A percentile compares a stretch with the other conserved stretches of the same genome.
Conservation (phyloP, 2,888 invertebrate species). For the Orchesellides sinensis region DNA sequence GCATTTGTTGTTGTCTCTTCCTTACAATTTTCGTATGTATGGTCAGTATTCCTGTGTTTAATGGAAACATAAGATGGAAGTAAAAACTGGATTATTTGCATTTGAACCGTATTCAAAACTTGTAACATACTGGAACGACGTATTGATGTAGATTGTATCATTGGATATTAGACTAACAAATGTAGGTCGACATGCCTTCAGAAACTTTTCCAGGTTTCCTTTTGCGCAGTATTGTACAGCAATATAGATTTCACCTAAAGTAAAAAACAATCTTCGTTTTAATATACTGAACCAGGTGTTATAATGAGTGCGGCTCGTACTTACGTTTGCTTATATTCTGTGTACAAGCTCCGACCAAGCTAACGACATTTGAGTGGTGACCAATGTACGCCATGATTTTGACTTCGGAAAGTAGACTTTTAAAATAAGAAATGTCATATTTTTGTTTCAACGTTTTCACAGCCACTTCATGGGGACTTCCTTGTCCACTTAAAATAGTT, state of each 20-base stretch:
- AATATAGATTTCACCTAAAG: slow-evolving; percentile 62
- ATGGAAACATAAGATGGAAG: too few species aligned
- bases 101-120: too few species aligned
- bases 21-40: slow-evolving; percentile 19
- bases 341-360: slow-evolving; percentile 64
- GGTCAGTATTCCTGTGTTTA: too few species aligned
- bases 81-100: too few species aligned
- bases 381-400: slow-evolving; percentile 69
- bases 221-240: slow-evolving; percentile 66
- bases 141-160: slow-evolving; percentile 25
- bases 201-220: slow-evolving; percentile 57
- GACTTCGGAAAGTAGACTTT: slow-evolving; percentile 65
- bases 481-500: background rate
- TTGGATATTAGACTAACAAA: slow-evolving; percentile 54
- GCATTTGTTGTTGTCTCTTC: background rate
- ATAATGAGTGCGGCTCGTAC: too few species aligned
- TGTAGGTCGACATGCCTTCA: slow-evolving; percentile 37
- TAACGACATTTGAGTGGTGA: slow-evolving; percentile 60
- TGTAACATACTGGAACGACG: slow-evolving; percentile 23
- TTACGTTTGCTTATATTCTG: slow-evolving; percentile 63
- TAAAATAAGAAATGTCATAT: slow-evolving; percentile 47
- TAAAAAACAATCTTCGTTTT: background rate
- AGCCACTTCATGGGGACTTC: slow-evolving; percentile 43
- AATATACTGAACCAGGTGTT: background rate
- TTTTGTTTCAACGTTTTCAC: slow-evolving; percentile 65